A percentile compares a stretch with the other conserved stretches of the same genome.
Conservation (phyloP, 2,888 invertebrate species). For the Temnothorax rugatulus region DNA sequence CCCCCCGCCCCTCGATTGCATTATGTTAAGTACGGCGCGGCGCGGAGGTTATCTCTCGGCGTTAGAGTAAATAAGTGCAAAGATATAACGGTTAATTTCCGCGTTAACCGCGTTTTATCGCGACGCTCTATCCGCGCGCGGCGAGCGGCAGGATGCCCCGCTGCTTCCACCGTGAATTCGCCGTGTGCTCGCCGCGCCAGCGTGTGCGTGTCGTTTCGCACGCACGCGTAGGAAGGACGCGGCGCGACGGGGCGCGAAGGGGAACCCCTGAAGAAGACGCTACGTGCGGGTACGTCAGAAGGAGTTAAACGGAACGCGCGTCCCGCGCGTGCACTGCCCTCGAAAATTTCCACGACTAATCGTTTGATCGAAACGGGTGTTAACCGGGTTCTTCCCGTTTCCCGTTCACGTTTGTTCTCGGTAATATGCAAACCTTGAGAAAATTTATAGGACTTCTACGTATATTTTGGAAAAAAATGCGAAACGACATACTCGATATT, state of each 20-base stretch:
- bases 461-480: neutral
- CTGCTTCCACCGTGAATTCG: conserved; percentile 72
- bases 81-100: conserved; percentile 86
- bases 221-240: neutral
- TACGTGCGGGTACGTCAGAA: conserved; percentile 16
- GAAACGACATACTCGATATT: neutral
- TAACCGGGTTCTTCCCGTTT: neutral
- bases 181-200: conserved; percentile 54
- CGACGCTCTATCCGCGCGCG: conserved; percentile 80
- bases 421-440: neutral
- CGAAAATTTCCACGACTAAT: neutral
- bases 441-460: neutral
- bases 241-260: conserved; percentile 4
- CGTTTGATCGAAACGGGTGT: neutral
- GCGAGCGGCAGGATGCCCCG: conserved; percentile 81
- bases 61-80: conserved; percentile 84
- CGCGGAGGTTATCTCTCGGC: conserved; percentile 68
- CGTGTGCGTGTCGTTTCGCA: conserved; percentile 43
- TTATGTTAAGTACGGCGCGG: conserved; percentile 79
- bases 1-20: conserved; percentile 66
- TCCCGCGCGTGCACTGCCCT: conserved; percentile 12
- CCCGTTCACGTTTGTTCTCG: neutral
- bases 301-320: conserved; percentile 28
- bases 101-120: conserved; percentile 84
- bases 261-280: conserved; percentile 18